Percentiles rank a stretch among this genome's conserved stretches.
Conservation (phyloP, 2,888 invertebrate species). For the Aleiodes leptofemur region DNA sequence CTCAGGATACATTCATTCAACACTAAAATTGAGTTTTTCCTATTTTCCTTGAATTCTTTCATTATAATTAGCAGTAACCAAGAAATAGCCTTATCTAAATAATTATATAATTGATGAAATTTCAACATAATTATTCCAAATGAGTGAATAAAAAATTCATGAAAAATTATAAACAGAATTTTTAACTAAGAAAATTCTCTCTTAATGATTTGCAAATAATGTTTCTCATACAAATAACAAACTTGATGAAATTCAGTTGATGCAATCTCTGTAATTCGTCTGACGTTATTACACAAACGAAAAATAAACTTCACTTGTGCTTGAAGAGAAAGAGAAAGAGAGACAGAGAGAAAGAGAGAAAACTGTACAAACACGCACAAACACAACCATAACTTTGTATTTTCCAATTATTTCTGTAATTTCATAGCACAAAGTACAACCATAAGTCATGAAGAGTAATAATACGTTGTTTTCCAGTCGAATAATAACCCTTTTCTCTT, state of each 20-base stretch:
- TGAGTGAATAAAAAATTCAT: background rate
- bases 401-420: too few relatives aligned
- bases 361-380: background rate
- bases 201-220: conserved; percentile 24
- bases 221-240: background rate
- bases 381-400: too few relatives aligned
- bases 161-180: background rate
- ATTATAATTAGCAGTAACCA: too few relatives aligned
- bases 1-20: too few relatives aligned
- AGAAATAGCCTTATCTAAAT: too few relatives aligned
- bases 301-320: background rate
- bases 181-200: background rate
- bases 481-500: background rate
- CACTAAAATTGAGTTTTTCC: too few relatives aligned
- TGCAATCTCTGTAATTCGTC: background rate
- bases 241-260: background rate
- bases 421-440: too few relatives aligned
- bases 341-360: background rate
- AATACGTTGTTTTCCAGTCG: conserved; percentile 6
- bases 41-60: too few relatives aligned
- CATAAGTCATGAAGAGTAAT: too few relatives aligned
- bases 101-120: too few relatives aligned
- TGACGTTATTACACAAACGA: background rate
- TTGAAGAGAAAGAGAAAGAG: background rate
- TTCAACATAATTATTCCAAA: too few relatives aligned